Base-by-base conservation (phyloP, 2,888 invertebrate genomes). In the Eulithis prunata region DNA sequence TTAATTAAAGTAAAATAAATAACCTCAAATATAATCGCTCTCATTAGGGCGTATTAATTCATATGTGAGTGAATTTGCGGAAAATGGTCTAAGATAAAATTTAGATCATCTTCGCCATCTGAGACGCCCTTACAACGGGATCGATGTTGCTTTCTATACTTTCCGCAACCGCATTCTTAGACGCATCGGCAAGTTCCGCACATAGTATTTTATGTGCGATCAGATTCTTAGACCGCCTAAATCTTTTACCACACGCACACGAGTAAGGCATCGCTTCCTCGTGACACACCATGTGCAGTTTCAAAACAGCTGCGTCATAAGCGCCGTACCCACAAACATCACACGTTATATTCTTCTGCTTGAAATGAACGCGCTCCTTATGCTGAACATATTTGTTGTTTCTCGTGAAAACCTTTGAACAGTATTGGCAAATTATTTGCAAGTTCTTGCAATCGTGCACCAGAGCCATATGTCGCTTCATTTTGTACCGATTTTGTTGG, bases 401-500 rank as follows among this genome's bases (percentile, higher is more conserved):
- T 6, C 72, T 68, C 0, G 75, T 75, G 12, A 81, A 84, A 3
- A 80, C 73, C 46, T 76, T 79, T 0, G 72, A 64, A 61, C 91
- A 91, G 2, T 81, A 66, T n/a, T 80, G 82, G 58, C 91, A 93
- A 10, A 83, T 81, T 58, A 78, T 66, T 41, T 80, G 75, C 0
- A 51, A 60, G 4, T 58, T 71, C 41, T 77, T 74, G 6, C 68
- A 69, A n/a, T 80, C 72, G 38, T 82, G 81, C 0, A 74, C 74
- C 2, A 77, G 13, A 0, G 78, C 80, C 55, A 80, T 51, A 7
- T 81, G 81, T 0, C 75, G 68, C 6, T 73, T 77, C 47, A 75
- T 77, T 32, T 70, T 21, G 36, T 81, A 77, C 1, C 68, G 69
- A 36, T 71, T 78, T 0, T 43, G 52, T 3, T 78, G 66, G n/a